Percentiles rank a stretch among this genome's conserved stretches.
These are phyloP conservation scores for Uloborus diversus DNA, from an alignment of 1,140 invertebrate genomes.

Conservation along the genomic window DNA sequence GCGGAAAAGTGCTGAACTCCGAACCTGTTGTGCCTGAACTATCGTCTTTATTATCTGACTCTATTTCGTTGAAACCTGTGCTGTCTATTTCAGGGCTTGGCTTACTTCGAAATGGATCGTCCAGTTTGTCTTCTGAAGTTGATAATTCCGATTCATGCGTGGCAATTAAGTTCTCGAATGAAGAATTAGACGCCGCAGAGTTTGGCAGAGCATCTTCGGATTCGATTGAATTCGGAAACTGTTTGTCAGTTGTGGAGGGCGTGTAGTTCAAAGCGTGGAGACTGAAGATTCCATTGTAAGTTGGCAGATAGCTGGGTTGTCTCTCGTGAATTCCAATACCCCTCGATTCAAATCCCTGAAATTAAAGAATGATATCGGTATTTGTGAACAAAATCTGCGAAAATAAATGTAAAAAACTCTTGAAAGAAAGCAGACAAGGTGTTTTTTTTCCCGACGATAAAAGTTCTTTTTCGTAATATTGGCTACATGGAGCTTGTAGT, in stretches of 20 bases:
- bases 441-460: too few species aligned
- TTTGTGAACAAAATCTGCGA: too few species aligned
- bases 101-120: neutral
- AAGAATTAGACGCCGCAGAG: neutral
- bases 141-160: neutral
- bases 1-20: slow-evolving; percentile 1
- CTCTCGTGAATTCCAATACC: slow-evolving; percentile 21
- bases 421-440: too few species aligned
- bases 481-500: too few species aligned
- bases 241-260: slow-evolving; percentile 14
- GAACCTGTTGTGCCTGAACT: neutral
- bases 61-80: slow-evolving; percentile 11
- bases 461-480: too few species aligned
- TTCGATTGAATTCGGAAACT: neutral
- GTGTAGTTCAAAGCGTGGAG: slow-evolving; percentile 45
- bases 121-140: neutral
- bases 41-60: neutral
- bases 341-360: slow-evolving; percentile 24
- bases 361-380: too few species aligned
- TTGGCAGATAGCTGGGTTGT: slow-evolving; percentile 28
- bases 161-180: neutral
- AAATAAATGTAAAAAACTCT: too few species aligned
- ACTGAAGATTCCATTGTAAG: slow-evolving; percentile 43
- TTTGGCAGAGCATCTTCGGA: neutral
- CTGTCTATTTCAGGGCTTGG: slow-evolving; percentile 3